A percentile compares a stretch with the other conserved stretches of the same genome.
Conservation (phyloP, 1,140 invertebrate species). For the Pararge aegeria region DNA sequence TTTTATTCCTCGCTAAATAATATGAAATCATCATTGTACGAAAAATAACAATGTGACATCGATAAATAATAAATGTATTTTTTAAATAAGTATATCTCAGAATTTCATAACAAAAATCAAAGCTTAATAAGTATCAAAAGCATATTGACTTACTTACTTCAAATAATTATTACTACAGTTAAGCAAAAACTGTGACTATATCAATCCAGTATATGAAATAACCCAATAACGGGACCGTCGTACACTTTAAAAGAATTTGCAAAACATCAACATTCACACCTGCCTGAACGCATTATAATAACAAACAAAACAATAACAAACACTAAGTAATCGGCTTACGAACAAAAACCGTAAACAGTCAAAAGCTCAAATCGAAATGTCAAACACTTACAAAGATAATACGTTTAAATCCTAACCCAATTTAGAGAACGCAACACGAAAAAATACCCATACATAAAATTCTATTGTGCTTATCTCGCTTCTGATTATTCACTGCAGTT, state of each 20-base stretch:
- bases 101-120: no score
- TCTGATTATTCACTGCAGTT: background rate
- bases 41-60: no score
- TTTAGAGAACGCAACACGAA: constrained; percentile 50
- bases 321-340: constrained; percentile 36
- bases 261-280: constrained; percentile 16
- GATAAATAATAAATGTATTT: no score
- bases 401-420: constrained; percentile 33
- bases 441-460: constrained; percentile 32
- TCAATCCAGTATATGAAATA: no score
- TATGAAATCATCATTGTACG: no score
- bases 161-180: no score
- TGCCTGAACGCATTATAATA: constrained; percentile 8
- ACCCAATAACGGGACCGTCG: background rate
- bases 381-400: constrained; percentile 29
- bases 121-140: no score
- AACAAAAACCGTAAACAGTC: constrained; percentile 28
- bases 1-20: no score
- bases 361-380: constrained; percentile 17
- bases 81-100: no score
- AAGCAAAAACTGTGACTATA: no score
- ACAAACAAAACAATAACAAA: constrained; percentile 25
- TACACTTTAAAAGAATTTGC: background rate
- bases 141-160: no score
- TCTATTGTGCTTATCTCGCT: constrained; percentile 30